Evolutionary conservation across 2,888 invertebrate genomes (phyloP).

Genomic region (Anoplius nigerrimus): DNA sequence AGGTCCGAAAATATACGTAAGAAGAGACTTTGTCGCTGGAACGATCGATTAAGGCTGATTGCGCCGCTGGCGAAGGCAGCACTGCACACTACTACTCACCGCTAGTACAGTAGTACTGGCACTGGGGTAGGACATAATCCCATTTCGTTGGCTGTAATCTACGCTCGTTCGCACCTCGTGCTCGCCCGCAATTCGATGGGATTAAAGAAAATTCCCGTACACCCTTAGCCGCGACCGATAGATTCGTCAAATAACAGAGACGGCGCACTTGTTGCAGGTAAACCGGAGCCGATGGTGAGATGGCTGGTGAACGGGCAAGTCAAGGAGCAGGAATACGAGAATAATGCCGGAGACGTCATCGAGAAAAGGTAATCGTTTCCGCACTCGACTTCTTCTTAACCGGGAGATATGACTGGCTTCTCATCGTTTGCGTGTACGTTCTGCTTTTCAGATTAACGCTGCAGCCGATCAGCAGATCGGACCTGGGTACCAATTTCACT

Average conservation of each 20-base stretch:
- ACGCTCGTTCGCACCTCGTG: too few species aligned
- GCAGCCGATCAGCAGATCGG: slow-evolving; percentile 85
- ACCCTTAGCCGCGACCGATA: too few species aligned
- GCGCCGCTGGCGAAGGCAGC: too few species aligned
- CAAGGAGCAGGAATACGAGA: slow-evolving; percentile 88
- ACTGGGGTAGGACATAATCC: neutral
- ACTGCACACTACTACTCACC: too few species aligned
- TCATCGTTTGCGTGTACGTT: neutral
- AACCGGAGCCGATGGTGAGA: slow-evolving; percentile 87
- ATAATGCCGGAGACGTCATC: slow-evolving; percentile 90
- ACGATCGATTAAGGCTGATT: too few species aligned
- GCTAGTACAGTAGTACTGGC: too few species aligned
- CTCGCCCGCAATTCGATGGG: too few species aligned
- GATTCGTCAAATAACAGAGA: too few species aligned
- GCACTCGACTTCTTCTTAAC: neutral
- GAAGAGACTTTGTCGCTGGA: too few species aligned
- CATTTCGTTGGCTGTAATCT: neutral
- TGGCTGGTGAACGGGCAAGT: slow-evolving; percentile 88
- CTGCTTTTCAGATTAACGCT: slow-evolving; percentile 72
- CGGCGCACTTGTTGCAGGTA: slow-evolving; percentile 76
- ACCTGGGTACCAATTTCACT: slow-evolving; percentile 90
- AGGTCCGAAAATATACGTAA: too few species aligned
- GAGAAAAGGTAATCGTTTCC: slow-evolving; percentile 81
- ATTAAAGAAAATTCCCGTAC: too few species aligned
- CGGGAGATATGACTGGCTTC: neutral